Evolutionary conservation across 1,140 invertebrate species (phyloP).

Genomic region (Conus ventricosus): DNA sequence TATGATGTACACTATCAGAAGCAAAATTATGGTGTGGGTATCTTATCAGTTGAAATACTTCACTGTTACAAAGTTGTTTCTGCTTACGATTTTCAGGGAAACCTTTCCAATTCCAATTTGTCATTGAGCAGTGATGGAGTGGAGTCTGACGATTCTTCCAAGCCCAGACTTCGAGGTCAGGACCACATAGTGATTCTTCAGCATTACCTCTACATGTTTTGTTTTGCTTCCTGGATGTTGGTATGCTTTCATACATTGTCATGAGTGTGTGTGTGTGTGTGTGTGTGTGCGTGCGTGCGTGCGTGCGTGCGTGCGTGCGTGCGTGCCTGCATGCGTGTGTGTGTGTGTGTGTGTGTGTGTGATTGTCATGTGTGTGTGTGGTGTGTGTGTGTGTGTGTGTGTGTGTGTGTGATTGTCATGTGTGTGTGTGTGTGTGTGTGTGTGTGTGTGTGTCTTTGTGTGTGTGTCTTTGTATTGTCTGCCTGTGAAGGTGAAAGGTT

Average conservation of each 20-base stretch:
- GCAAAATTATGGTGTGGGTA: too few species aligned
- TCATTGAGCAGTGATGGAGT: conserved; percentile 48
- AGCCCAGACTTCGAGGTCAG: conserved; percentile 46
- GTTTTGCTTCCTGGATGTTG: background rate
- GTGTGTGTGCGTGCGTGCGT: background rate
- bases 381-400: too few species aligned
- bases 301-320: background rate
- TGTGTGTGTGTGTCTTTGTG: too few species aligned
- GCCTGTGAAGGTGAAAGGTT: too few species aligned
- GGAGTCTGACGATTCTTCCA: conserved; percentile 45
- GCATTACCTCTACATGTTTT: background rate
- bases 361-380: too few species aligned
- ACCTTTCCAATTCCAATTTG: conserved; percentile 50
- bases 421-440: too few species aligned
- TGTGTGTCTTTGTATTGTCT: too few species aligned
- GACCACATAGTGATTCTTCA: background rate
- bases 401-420: too few species aligned
- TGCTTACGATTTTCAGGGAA: conserved; percentile 10
- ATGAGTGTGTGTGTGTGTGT: background rate
- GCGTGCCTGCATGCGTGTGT: background rate
- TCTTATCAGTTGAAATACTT: too few species aligned
- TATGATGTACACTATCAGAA: too few species aligned
- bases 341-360: too few species aligned
- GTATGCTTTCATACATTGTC: background rate
- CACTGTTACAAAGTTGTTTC: too few species aligned